Evolutionary conservation across 2,888 invertebrate genomes (phyloP).

Genomic region (Epirrhoe tristata): DNA sequence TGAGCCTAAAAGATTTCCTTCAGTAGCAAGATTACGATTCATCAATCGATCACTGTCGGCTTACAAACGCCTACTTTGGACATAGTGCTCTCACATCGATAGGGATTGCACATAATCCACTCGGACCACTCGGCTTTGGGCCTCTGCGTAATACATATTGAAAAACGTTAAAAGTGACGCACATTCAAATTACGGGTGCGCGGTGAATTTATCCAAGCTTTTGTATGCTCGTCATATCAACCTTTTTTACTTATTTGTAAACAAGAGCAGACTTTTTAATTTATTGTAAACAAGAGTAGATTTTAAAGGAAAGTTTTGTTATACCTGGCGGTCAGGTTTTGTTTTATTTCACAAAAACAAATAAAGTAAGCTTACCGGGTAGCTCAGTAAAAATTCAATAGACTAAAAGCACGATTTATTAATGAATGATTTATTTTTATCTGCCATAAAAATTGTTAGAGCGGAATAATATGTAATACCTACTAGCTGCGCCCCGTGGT

Average conservation of each 20-base stretch:
- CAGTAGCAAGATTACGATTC: slow-evolving; percentile 14
- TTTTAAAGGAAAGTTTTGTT: not conserved
- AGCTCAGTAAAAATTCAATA: too few species aligned
- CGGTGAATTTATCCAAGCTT: slow-evolving; percentile 5
- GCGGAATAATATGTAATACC: not conserved
- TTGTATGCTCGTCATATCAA: slow-evolving; percentile 13
- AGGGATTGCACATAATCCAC: slow-evolving; percentile 38
- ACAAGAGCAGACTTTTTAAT: not conserved
- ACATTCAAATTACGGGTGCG: slow-evolving; percentile 14
- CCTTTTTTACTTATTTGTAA: not conserved
- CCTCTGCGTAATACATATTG: slow-evolving; percentile 29
- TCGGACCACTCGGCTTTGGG: slow-evolving; percentile 32
- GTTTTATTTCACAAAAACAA: not conserved
- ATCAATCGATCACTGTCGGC: slow-evolving; percentile 38
- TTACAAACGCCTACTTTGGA: slow-evolving; percentile 32
- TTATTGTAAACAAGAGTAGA: not conserved
- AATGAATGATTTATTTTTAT: not conserved
- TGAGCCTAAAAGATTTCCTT: slow-evolving; percentile 25
- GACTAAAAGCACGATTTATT: too few species aligned
- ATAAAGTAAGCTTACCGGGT: not conserved
- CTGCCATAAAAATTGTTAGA: not conserved
- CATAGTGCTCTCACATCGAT: slow-evolving; percentile 37
- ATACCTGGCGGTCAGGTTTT: not conserved
- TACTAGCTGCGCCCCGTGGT: too few species aligned
- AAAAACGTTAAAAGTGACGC: slow-evolving; percentile 23